Conservation (phyloP, 2,888 invertebrate species). For the Allygus modestus region DNA sequence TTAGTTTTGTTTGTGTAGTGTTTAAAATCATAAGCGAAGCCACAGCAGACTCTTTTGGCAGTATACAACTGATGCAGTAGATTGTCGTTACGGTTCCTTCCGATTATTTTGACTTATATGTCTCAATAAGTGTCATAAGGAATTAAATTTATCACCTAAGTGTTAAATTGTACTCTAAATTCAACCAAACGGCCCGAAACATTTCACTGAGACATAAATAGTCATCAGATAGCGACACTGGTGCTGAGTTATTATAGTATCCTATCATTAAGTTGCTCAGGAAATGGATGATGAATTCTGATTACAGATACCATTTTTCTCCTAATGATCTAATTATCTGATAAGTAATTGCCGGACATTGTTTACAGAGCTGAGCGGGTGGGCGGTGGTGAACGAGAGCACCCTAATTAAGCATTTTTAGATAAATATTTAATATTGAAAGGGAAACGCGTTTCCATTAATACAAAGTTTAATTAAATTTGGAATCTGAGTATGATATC, state of each 20-base stretch:
- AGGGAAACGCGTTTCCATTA: not conserved
- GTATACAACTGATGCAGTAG: no score
- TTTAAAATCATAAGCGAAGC: no score
- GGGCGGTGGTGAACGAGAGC: not conserved
- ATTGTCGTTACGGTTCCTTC: no score
- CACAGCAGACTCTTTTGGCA: no score
- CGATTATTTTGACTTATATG: no score
- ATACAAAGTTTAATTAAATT: not conserved
- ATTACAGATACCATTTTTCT: not conserved
- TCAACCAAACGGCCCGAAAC: no score
- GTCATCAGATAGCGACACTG: no score
- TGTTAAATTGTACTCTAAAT: no score
- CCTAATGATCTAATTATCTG: constrained; percentile 21
- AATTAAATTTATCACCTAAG: no score
- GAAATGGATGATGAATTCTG: not conserved
- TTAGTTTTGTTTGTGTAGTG: no score
- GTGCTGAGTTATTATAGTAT: not conserved
- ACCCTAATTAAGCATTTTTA: not conserved
- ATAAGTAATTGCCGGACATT: not conserved
- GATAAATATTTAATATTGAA: constrained; percentile 1
- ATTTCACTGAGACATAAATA: no score
- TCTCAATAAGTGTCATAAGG: no score
- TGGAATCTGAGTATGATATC: not conserved
- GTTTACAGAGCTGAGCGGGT: not conserved
- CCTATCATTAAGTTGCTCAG: not conserved